Evolutionary conservation across 2,888 invertebrate genomes (phyloP).

Genomic region (Agonopterix heracliana): DNA sequence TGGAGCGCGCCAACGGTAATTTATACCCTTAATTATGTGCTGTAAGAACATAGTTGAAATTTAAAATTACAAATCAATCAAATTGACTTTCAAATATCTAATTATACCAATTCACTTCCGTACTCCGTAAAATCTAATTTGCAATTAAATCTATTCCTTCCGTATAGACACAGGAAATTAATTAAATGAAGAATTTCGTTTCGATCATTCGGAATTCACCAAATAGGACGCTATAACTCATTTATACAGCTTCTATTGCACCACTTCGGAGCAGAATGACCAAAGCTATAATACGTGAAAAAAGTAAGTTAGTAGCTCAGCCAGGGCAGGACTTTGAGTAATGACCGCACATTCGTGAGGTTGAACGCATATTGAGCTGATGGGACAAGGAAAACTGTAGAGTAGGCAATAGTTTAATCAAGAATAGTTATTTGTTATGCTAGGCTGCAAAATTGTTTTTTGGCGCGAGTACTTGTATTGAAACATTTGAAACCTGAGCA

Average conservation of each 20-base stretch:
- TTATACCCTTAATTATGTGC: too few relatives aligned
- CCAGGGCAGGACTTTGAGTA: slow-evolving; percentile 58
- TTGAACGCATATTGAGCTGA: slow-evolving; percentile 59
- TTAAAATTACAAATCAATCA: too few relatives aligned
- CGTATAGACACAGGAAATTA: neutral
- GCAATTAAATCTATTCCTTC: too few relatives aligned
- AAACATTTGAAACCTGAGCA: too few relatives aligned
- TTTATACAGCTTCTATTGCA: neutral
- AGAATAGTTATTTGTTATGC: too few relatives aligned
- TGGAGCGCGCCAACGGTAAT: too few relatives aligned
- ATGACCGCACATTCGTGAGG: slow-evolving; percentile 59
- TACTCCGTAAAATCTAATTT: too few relatives aligned
- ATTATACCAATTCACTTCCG: too few relatives aligned
- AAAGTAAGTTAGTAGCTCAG: slow-evolving; percentile 43
- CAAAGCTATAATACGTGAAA: slow-evolving; percentile 31
- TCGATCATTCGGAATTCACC: neutral
- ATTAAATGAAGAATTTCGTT: neutral
- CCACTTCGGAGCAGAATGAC: neutral
- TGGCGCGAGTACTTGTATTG: too few relatives aligned
- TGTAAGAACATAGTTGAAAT: too few relatives aligned
- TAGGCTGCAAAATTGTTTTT: too few relatives aligned
- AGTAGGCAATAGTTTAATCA: slow-evolving; percentile 10
- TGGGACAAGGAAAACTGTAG: slow-evolving; percentile 22
- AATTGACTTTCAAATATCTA: too few relatives aligned
- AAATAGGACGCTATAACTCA: neutral